Evolutionary conservation across 2,797 vertebrate species (phyloP), one percentile per base, ranked within the genome.

Genomic region (Lycodopsis pacificus): DNA sequence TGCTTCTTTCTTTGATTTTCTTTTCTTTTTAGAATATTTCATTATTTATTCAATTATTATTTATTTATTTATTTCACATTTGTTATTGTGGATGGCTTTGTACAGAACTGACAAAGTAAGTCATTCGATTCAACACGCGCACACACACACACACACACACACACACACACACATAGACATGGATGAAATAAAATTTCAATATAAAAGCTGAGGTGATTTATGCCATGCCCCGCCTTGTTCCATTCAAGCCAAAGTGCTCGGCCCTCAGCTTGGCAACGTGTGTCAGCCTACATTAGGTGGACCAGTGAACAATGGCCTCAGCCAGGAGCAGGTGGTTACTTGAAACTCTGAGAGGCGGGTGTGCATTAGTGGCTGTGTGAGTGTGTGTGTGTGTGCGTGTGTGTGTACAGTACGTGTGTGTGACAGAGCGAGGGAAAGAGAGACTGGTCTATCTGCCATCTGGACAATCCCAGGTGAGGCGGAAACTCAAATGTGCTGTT

Each of bases 231-330:
- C 61, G 48, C 87, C 84, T 83, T 56, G 81, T 84, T 88, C 70
- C 76, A 81, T 83, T 84, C 65, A 51, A 86, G 88, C 85, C 83
- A 82, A 84, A 89, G 89, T 88, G 88, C 84, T 77, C 49, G 58
- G 88, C 76, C 86, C 86, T 90, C 84, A 80, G 85, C 89, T 85
- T 86, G 90, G 89, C 90, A 91, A 91, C 87, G 88, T 88, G 89
- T 93, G 92, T 93, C 93, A 92, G 85, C 84, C 86, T 77, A 77
- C 84, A 92, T 94, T 93, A 93, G 88, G 86, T 90, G 90, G 86
- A 86, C 86, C 79, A 86, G 71, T 91, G 91, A 93, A 92, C 92
- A 93, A 93, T 91, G 79, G 90, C 63, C 79, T 80, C 69, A 86
- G 90, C 82, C 90, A 91, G 84, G 87, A 92, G 88, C 93, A 94